phyloP scores from a whole-genome alignment of 2,113 vertebrate species.

The Nothoprocta pentlandii region DNA sequence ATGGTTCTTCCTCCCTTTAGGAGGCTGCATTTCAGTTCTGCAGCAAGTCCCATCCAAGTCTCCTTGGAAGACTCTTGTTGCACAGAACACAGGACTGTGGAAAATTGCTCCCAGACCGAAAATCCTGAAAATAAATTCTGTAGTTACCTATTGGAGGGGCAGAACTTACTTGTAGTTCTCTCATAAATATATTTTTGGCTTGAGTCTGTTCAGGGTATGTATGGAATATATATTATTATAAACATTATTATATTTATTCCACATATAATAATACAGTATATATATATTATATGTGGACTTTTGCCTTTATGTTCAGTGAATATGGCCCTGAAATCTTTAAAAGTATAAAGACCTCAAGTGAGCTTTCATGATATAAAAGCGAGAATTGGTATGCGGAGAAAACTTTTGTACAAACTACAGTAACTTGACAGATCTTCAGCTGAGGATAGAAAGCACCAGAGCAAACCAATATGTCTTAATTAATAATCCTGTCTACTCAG shows the following conservation, averaged over 20 bases:
- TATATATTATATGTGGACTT: neutral
- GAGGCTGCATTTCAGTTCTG: constrained; percentile 37
- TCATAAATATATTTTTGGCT: neutral
- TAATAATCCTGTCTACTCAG: constrained; percentile 37
- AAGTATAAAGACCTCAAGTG: neutral
- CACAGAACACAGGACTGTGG: neutral
- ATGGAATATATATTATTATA: too few species aligned
- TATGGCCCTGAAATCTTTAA: neutral
- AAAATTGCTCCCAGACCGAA: constrained; percentile 17
- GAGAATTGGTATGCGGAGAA: neutral
- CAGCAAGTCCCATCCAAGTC: constrained; percentile 2
- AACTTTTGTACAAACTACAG: constrained; percentile 32
- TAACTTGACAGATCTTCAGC: constrained; percentile 54
- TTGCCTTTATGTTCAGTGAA: neutral
- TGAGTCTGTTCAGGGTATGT: neutral
- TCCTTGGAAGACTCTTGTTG: neutral
- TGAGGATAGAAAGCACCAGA: neutral
- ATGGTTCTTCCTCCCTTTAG: neutral
- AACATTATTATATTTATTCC: too few species aligned
- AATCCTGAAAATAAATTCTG: constrained; percentile 2
- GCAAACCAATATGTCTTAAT: constrained; percentile 64
- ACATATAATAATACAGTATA: too few species aligned
- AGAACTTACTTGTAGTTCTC: neutral
- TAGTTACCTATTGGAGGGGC: neutral
- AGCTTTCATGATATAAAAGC: constrained; percentile 18